Percentiles rank a stretch among this genome's conserved stretches.
These are phyloP conservation scores for Campylomormyrus numenius DNA, from an alignment of 2,113 vertebrate genomes.

Conservation along the genomic window DNA sequence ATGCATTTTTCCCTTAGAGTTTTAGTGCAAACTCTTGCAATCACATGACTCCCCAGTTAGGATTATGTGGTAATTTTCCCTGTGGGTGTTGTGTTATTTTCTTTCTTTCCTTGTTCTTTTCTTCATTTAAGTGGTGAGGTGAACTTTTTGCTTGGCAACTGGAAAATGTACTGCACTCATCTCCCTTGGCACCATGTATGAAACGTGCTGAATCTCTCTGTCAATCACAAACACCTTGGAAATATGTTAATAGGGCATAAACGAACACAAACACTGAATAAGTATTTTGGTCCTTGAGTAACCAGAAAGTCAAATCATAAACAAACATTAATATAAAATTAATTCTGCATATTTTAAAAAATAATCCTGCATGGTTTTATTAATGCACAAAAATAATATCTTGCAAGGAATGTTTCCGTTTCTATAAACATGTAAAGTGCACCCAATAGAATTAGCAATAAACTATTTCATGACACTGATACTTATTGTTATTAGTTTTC, in stretches of 20 bases:
- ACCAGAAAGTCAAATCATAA: background rate
- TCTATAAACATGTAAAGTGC: background rate
- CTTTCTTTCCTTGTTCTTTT: background rate
- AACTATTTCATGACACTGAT: background rate
- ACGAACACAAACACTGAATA: background rate
- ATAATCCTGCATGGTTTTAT: background rate
- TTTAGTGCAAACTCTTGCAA: background rate
- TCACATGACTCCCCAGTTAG: background rate
- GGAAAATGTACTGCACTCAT: background rate
- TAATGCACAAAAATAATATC: background rate
- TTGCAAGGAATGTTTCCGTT: background rate
- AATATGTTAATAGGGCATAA: background rate
- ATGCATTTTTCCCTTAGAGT: background rate
- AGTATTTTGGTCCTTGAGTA: background rate
- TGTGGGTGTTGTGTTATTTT: background rate
- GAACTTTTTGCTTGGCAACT: background rate
- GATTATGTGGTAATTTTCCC: background rate
- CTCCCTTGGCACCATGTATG: background rate
- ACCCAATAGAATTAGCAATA: background rate
- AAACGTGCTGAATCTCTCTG: background rate
- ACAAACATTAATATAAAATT: background rate
- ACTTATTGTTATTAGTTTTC: background rate
- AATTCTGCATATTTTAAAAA: background rate
- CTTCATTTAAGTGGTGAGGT: background rate
- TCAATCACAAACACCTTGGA: background rate